Conservation (phyloP, 2,888 invertebrate species). For the Tachina lurida region DNA sequence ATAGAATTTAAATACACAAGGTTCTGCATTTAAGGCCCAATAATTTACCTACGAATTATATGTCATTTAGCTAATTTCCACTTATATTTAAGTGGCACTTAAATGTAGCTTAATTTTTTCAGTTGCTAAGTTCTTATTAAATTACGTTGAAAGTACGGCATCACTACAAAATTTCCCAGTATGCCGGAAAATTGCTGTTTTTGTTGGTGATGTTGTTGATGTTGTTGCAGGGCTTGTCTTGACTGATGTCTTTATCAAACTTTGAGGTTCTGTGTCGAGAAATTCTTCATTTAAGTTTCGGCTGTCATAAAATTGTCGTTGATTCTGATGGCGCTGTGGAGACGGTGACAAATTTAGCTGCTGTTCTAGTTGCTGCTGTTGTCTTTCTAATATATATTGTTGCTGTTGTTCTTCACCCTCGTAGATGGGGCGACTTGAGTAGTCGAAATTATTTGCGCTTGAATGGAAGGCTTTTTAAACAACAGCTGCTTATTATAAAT, state of each 20-base stretch:
- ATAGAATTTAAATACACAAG: too few relatives aligned
- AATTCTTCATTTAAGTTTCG: conserved; percentile 46
- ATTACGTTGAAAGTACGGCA: too few relatives aligned
- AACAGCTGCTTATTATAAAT: too few relatives aligned
- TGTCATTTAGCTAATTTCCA: too few relatives aligned
- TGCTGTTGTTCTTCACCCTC: conserved; percentile 73
- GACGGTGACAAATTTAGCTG: conserved; percentile 45
- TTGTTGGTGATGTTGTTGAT: conserved; percentile 9
- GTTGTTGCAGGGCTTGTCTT: conserved; percentile 33
- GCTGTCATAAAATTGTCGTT: conserved; percentile 39
- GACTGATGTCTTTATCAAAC: conserved; percentile 48
- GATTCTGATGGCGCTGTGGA: conserved; percentile 47
- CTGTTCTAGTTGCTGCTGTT: conserved; percentile 63
- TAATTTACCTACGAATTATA: too few relatives aligned
- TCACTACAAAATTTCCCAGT: too few relatives aligned
- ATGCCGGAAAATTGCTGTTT: conserved; percentile 66
- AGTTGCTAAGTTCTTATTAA: too few relatives aligned
- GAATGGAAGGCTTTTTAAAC: too few relatives aligned
- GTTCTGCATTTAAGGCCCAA: too few relatives aligned
- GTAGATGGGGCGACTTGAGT: conserved; percentile 77
- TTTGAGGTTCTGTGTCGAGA: conserved; percentile 51
- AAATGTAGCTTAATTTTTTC: too few relatives aligned
- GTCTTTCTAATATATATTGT: conserved; percentile 36
- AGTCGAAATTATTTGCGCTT: conserved; percentile 81
- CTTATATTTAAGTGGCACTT: too few relatives aligned